Evolutionary conservation across 23 tunicate genomes (phyloP).

Genomic region (Ciona savignyi): DNA sequence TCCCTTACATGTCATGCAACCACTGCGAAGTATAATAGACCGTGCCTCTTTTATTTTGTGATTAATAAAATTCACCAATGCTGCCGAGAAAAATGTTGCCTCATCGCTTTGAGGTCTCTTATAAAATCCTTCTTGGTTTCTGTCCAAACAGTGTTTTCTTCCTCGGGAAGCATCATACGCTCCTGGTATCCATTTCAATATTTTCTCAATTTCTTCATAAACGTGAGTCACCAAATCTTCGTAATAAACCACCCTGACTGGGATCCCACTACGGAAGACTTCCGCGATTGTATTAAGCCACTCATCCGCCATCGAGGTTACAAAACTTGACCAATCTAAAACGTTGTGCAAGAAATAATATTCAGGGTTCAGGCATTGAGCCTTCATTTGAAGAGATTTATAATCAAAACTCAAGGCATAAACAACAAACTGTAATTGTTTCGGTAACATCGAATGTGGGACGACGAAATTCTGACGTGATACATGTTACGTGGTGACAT

Average conservation of each 20-base stretch:
- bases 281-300: slow-evolving; percentile 2
- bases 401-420: too few species aligned
- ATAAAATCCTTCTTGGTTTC: neutral
- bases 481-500: too few species aligned
- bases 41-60: slow-evolving; percentile 5
- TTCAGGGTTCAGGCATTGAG: too few species aligned
- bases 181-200: neutral
- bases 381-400: too few species aligned
- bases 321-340: slow-evolving; percentile 20
- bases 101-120: neutral
- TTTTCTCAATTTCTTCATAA: neutral
- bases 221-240: slow-evolving; percentile 5
- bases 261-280: neutral
- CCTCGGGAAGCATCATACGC: neutral
- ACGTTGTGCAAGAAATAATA: neutral
- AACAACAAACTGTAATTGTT: too few species aligned
- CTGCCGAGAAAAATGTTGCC: neutral
- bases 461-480: too few species aligned
- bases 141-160: neutral
- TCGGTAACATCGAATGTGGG: too few species aligned
- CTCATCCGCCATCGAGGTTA: neutral
- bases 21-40: neutral
- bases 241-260: slow-evolving; percentile 5
- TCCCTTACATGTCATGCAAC: neutral
- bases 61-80: neutral